Base-by-base conservation (phyloP, 1,140 invertebrate genomes). In the Paraescarpia echinospica region DNA sequence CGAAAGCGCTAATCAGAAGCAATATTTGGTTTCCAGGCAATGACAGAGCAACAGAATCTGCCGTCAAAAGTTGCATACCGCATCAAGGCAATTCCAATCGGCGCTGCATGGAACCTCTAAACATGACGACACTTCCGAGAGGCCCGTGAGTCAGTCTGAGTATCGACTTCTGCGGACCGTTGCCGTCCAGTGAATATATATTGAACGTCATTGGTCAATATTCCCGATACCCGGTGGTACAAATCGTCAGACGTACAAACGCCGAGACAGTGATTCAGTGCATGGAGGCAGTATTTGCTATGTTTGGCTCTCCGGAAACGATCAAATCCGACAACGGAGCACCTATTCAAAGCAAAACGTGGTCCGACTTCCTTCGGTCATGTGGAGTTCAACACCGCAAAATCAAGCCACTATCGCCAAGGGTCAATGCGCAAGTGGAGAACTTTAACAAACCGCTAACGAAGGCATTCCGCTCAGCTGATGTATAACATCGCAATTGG, bases 401-500 rank as follows among this genome's bases (percentile, higher is more conserved):
- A n/a, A 34, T 90, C 93, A 94, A 91, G 89, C 92, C 12, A 41
- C 34, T 35, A 93, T 94, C 94, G 93, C 93, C 94, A 31, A 89
- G 92, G 51, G 94, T 93, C n/a, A 95, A 95, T 92, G 92, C 93
- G 31, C 93, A 94, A n/a, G n/a, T n/a, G n/a, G n/a, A n/a, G n/a
- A n/a, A n/a, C n/a, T n/a, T n/a, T n/a, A n/a, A n/a, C n/a, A 89
- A 93, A 35, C 94, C 93, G 18, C 33, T 94, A 33, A 93, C 93
- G 88, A 94, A 94, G 92, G 92, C 93, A 2, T 93, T 94, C 22
- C 93, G 93, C 91, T 88, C 92, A 33, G 93, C 94, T 22, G 12
- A 92, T 51, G 91, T 94, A 22, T 92, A 94, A 93, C 34, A 91
- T 18, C 8, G 35, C 4, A 94, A 93, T 41, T 94, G 93, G 93